Percentiles rank a stretch among this genome's conserved stretches.
These are phyloP conservation scores for Coranthus polyacanthus DNA, from an alignment of 2,797 vertebrate species.

Conservation along the genomic window DNA sequence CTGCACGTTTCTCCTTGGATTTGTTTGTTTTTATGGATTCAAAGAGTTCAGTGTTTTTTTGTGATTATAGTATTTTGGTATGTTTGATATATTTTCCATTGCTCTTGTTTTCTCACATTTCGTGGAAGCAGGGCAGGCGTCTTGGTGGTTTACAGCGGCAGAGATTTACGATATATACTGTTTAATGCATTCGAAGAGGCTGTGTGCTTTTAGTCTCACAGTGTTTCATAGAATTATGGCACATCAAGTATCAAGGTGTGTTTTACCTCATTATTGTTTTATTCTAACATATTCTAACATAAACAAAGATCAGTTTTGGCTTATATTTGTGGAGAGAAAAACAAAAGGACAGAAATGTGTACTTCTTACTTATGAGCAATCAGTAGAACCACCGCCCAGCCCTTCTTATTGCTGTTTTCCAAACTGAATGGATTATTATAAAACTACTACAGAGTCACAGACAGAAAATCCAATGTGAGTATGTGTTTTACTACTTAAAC, in stretches of 20 bases:
- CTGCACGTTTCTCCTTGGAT: not conserved
- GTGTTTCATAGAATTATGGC: constrained; percentile 15
- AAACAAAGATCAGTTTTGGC: constrained; percentile 1
- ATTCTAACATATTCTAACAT: not conserved
- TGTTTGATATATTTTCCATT: not conserved
- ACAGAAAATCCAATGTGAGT: too few species aligned
- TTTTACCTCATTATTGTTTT: not conserved
- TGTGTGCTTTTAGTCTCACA: not conserved
- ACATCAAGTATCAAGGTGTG: not conserved
- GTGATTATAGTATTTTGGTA: not conserved
- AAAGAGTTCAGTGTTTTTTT: not conserved
- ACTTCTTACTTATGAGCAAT: too few species aligned
- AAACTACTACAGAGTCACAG: too few species aligned
- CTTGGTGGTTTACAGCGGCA: not conserved
- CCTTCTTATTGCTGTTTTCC: not conserved
- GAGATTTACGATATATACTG: not conserved
- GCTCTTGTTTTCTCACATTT: not conserved
- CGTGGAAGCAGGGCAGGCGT: not conserved
- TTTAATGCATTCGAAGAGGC: constrained; percentile 25
- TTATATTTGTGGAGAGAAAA: too few species aligned
- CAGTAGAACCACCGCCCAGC: too few species aligned
- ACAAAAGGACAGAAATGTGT: too few species aligned
- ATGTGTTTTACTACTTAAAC: too few species aligned
- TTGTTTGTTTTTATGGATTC: not conserved
- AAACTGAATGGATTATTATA: too few species aligned